Evolutionary conservation across 2,888 invertebrate genomes (phyloP).

Genomic region (Pollenia griseotomentosa): DNA sequence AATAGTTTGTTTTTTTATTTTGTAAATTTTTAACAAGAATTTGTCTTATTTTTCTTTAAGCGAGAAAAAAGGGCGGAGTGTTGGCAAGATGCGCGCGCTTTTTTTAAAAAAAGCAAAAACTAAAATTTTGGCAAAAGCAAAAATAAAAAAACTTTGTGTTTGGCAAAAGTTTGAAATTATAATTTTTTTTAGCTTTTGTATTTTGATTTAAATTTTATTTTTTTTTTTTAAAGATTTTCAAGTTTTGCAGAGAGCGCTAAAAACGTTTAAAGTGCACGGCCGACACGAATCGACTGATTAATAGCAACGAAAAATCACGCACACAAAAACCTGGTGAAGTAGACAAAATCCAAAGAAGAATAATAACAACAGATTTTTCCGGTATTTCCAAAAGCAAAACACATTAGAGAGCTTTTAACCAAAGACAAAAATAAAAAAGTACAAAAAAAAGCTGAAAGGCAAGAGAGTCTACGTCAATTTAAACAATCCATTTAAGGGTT

Average conservation of each 20-base stretch:
- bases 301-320: constrained; percentile 46
- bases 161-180: constrained; percentile 24
- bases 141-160: constrained; percentile 22
- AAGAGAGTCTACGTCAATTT: constrained; percentile 26
- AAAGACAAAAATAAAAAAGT: background rate
- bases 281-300: constrained; percentile 84
- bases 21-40: background rate
- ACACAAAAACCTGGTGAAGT: constrained; percentile 31
- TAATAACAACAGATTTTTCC: constrained; percentile 57
- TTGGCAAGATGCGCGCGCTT: constrained; percentile 56
- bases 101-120: constrained; percentile 20
- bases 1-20: background rate
- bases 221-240: background rate
- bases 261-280: constrained; percentile 79
- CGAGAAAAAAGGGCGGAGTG: constrained; percentile 15
- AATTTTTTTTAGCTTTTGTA: constrained; percentile 4
- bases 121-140: constrained; percentile 53
- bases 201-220: background rate
- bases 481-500: constrained; percentile 45
- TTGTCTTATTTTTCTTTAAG: constrained; percentile 8
- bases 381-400: constrained; percentile 37
- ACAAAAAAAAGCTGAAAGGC: background rate
- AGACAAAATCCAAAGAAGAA: constrained; percentile 33
- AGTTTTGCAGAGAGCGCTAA: constrained; percentile 58
- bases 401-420: constrained; percentile 17